Evolutionary conservation across 2,113 vertebrate genomes (phyloP).

Genomic region (Arothron firmamentum): DNA sequence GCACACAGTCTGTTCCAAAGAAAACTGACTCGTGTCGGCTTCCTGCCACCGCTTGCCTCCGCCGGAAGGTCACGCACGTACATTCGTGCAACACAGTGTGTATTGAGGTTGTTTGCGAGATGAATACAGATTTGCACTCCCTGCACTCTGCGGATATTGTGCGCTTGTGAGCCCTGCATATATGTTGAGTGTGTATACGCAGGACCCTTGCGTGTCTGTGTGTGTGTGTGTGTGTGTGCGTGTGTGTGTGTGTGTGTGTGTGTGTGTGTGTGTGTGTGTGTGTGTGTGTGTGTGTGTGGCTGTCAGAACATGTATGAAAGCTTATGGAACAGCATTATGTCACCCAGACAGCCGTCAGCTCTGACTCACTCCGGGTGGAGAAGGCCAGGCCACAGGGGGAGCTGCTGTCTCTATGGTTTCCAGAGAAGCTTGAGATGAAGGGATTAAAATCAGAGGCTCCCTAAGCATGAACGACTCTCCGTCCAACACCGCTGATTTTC

Average conservation of each 20-base stretch:
- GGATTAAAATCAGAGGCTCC: constrained; percentile 48
- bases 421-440: constrained; percentile 56
- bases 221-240: too few species aligned
- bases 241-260: too few species aligned
- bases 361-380: constrained; percentile 65
- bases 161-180: neutral
- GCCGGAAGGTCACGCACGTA: neutral
- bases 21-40: constrained; percentile 59
- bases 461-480: constrained; percentile 47
- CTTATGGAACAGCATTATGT: constrained; percentile 62
- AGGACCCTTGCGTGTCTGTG: neutral
- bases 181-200: constrained; percentile 7
- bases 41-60: constrained; percentile 62
- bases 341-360: constrained; percentile 44
- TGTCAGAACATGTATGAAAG: constrained; percentile 26
- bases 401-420: constrained; percentile 72
- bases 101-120: too few species aligned
- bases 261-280: too few species aligned
- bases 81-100: too few species aligned
- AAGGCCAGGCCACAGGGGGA: constrained; percentile 62
- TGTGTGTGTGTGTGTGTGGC: constrained; percentile 32
- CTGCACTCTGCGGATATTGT: neutral
- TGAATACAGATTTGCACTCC: too few species aligned
- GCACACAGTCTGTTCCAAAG: neutral
- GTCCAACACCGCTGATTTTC: constrained; percentile 5